phyloP scores from a whole-genome alignment of 2,113 vertebrate species.

The Kryptolebias marmoratus region DNA sequence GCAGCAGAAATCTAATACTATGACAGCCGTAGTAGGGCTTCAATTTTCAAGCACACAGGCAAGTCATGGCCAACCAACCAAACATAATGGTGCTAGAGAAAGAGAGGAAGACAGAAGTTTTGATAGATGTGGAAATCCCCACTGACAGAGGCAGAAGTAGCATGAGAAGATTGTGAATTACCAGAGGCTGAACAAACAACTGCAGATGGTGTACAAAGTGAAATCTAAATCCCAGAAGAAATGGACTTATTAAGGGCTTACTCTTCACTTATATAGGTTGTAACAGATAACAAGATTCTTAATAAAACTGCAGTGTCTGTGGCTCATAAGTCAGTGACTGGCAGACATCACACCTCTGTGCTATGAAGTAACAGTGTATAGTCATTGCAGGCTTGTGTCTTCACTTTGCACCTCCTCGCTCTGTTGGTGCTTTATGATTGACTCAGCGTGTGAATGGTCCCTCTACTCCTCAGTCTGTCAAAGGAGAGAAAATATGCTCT shows the following conservation, averaged over 20 bases:
- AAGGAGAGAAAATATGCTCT: conserved; percentile 46
- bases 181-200: background rate
- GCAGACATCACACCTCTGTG: conserved; percentile 20
- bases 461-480: conserved; percentile 52
- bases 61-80: background rate
- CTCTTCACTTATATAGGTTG: background rate
- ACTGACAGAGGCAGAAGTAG: background rate
- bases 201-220: background rate
- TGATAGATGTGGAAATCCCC: background rate
- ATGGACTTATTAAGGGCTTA: background rate
- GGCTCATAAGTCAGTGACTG: conserved; percentile 7
- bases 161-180: background rate
- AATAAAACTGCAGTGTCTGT: background rate
- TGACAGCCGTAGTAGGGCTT: background rate
- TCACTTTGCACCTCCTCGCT: conserved; percentile 55
- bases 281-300: conserved; percentile 19
- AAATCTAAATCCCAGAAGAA: background rate
- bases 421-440: conserved; percentile 58
- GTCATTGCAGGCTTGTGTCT: conserved; percentile 34
- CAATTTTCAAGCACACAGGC: background rate
- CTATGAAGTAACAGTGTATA: conserved; percentile 4
- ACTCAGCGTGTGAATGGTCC: conserved; percentile 51
- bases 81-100: background rate
- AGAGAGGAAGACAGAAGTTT: background rate
- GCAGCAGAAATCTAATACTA: background rate